phyloP scores from a whole-genome alignment of 2,113 vertebrate species.

The Barbus barbus region DNA sequence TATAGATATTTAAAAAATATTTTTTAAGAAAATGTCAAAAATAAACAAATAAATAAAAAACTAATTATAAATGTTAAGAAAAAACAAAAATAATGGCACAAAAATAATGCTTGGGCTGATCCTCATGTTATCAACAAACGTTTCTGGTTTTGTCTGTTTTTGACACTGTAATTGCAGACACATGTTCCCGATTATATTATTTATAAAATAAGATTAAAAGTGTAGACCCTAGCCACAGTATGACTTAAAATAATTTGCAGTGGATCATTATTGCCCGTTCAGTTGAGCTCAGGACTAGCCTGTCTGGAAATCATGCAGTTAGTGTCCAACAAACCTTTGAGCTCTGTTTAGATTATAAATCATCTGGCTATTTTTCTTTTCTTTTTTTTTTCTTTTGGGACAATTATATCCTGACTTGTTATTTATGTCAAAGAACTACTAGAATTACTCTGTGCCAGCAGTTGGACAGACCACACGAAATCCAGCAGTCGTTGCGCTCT shows the following conservation, averaged over 20 bases:
- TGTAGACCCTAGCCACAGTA: neutral
- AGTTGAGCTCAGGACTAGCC: neutral
- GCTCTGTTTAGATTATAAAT: neutral
- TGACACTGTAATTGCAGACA: neutral
- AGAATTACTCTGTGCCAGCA: neutral
- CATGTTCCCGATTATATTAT: neutral
- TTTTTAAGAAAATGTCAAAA: no score
- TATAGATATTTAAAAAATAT: no score
- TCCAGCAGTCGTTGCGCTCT: neutral
- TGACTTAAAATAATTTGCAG: neutral
- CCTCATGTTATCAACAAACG: neutral
- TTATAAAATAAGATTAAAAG: neutral
- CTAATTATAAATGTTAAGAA: no score
- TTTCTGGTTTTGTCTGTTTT: neutral
- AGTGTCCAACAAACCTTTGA: neutral
- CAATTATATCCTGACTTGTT: neutral
- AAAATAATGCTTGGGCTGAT: neutral
- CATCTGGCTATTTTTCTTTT: neutral
- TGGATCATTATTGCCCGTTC: no score
- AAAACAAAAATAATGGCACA: no score
- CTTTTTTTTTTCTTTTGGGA: neutral
- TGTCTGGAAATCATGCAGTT: neutral
- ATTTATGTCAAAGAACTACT: neutral
- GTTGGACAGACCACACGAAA: neutral
- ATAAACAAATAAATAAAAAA: no score